Percentiles rank a stretch among this genome's conserved stretches.
Conservation (phyloP, 2,888 invertebrate species). For the Rhaphigaster nebulosa region DNA sequence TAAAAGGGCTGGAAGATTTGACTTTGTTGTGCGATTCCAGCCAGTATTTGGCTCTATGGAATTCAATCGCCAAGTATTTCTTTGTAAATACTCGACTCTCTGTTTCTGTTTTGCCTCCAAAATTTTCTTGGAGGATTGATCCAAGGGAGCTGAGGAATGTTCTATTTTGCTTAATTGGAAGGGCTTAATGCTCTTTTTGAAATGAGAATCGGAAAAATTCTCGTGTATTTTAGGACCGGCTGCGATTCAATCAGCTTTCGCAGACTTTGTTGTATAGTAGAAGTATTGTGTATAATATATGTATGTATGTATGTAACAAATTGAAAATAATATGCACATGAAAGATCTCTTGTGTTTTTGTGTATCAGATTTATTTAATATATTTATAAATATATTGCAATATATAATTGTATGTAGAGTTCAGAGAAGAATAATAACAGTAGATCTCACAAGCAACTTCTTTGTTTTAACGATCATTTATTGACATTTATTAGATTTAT, state of each 20-base stretch:
- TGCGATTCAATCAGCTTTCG: constrained; percentile 51
- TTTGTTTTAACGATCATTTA: constrained; percentile 28
- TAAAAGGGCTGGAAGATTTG: constrained; percentile 47
- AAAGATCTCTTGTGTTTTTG: constrained; percentile 59
- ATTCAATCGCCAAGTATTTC: constrained; percentile 62
- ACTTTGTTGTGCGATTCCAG: constrained; percentile 53
- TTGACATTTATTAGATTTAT: constrained; percentile 3
- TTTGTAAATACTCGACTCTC: constrained; percentile 62
- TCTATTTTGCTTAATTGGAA: constrained; percentile 38
- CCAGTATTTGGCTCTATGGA: constrained; percentile 49
- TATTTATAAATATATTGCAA: constrained; percentile 40
- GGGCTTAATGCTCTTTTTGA: constrained; percentile 40
- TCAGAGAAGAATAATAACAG: constrained; percentile 51
- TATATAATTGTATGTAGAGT: constrained; percentile 55
- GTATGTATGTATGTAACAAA: constrained; percentile 57
- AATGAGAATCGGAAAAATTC: constrained; percentile 54
- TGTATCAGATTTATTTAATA: constrained; percentile 53
- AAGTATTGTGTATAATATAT: constrained; percentile 56
- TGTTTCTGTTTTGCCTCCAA: constrained; percentile 54
- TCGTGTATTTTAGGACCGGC: constrained; percentile 38
- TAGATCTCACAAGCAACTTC: constrained; percentile 34
- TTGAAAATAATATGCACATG: constrained; percentile 56
- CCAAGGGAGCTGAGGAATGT: constrained; percentile 45
- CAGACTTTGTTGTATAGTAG: constrained; percentile 57
- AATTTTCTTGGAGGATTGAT: constrained; percentile 50